Conservation (phyloP, 2,888 invertebrate species). For the Theodoxus fluviatilis region DNA sequence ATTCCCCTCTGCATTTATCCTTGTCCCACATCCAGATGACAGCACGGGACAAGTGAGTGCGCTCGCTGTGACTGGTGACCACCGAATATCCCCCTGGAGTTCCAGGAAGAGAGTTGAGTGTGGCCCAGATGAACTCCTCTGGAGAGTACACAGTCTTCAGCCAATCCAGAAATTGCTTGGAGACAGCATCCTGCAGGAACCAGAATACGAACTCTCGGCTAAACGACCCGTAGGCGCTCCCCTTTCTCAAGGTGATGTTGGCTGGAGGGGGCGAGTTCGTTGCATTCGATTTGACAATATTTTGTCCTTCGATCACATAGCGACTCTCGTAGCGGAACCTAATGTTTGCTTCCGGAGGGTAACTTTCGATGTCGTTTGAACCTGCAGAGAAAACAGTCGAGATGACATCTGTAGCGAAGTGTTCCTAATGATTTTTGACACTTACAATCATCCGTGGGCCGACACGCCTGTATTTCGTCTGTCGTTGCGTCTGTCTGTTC, state of each 20-base stretch:
- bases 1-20: constrained; percentile 23
- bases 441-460: too few species aligned
- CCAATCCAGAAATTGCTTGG: constrained; percentile 51
- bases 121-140: constrained; percentile 61
- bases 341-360: constrained; percentile 31
- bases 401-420: too few species aligned
- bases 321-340: constrained; percentile 32
- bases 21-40: constrained; percentile 42
- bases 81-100: constrained; percentile 49
- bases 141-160: constrained; percentile 55
- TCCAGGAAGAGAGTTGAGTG: constrained; percentile 48
- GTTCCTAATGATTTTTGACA: too few species aligned
- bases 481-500: too few species aligned
- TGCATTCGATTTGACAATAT: constrained; percentile 31
- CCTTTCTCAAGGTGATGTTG: constrained; percentile 44
- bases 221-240: constrained; percentile 57
- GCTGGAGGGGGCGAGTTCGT: constrained; percentile 35
- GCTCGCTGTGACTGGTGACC: constrained; percentile 38
- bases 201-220: constrained; percentile 53
- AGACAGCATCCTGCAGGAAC: constrained; percentile 41
- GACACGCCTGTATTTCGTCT: too few species aligned
- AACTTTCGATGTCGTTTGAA: too few species aligned
- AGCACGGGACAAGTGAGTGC: constrained; percentile 41
- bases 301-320: constrained; percentile 26
- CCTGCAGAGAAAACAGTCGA: too few species aligned